Evolutionary conservation across 2,113 vertebrate genomes (phyloP).

Genomic region (Oenanthe melanoleuca): DNA sequence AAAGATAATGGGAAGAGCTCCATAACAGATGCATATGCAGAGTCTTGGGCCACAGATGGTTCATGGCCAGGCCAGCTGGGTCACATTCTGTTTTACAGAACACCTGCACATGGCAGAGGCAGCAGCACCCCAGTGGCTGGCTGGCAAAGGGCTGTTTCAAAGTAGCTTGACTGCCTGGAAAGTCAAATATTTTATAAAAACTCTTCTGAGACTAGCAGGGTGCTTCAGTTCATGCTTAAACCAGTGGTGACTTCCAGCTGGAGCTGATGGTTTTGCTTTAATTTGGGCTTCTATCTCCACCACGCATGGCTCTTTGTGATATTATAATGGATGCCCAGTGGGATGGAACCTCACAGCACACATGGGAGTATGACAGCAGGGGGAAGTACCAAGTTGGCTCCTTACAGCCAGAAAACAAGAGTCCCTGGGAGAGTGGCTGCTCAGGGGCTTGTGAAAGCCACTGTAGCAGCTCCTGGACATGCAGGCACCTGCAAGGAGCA

Average conservation of each 20-base stretch:
- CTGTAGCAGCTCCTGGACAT: rapidly evolving
- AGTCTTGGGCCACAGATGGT: background rate
- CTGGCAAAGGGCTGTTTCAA: background rate
- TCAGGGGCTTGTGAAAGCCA: background rate
- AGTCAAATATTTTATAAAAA: background rate
- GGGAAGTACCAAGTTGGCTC: background rate
- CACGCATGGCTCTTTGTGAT: rapidly evolving
- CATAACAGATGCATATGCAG: background rate
- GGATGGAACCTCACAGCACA: background rate
- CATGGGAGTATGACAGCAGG: rapidly evolving
- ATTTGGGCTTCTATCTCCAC: background rate
- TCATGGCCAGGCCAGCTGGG: rapidly evolving
- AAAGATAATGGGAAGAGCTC: background rate
- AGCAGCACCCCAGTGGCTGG: background rate
- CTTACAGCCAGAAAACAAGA: background rate
- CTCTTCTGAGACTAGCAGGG: background rate
- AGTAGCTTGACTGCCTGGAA: background rate
- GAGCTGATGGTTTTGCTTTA: background rate
- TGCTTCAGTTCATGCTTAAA: background rate
- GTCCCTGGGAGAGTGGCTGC: background rate
- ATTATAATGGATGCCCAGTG: rapidly evolving
- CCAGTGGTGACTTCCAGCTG: background rate
- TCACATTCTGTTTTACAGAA: background rate
- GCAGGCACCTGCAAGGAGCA: background rate
- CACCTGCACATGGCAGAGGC: rapidly evolving